Evolutionary conservation across 2,113 vertebrate genomes (phyloP).

Genomic region (Gnathonemus echidnorhynchus): DNA sequence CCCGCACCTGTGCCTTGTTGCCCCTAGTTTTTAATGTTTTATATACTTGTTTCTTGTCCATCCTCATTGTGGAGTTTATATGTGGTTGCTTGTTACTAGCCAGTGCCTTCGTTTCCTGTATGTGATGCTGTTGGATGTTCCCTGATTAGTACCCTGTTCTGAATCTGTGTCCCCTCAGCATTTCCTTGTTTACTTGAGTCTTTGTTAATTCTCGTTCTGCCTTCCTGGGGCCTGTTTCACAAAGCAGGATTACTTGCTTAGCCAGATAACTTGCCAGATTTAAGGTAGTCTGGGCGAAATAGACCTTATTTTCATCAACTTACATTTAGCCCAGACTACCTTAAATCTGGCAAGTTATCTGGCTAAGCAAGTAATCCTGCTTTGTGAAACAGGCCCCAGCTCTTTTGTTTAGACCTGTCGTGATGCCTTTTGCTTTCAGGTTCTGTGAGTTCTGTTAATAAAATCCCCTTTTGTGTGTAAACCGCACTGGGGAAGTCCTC

Average conservation of each 20-base stretch:
- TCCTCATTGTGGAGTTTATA: neutral
- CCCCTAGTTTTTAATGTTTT: neutral
- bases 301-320: too few relatives aligned
- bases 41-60: neutral
- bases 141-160: neutral
- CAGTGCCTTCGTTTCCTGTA: neutral
- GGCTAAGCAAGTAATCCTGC: too few relatives aligned
- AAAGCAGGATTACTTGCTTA: too few relatives aligned
- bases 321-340: too few relatives aligned
- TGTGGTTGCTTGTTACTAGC: neutral
- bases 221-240: neutral
- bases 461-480: neutral
- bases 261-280: too few relatives aligned
- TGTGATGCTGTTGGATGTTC: neutral
- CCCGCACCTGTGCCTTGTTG: neutral
- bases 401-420: neutral
- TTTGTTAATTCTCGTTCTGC: neutral
- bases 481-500: neutral
- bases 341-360: too few relatives aligned
- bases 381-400: neutral
- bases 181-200: neutral
- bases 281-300: too few relatives aligned
- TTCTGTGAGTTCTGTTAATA: neutral
- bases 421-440: neutral
- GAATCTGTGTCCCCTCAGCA: neutral